Evolutionary conservation across 2,113 vertebrate species (phyloP), one percentile per base, ranked within the genome.

Genomic region (Cyprinodon tularosa): DNA sequence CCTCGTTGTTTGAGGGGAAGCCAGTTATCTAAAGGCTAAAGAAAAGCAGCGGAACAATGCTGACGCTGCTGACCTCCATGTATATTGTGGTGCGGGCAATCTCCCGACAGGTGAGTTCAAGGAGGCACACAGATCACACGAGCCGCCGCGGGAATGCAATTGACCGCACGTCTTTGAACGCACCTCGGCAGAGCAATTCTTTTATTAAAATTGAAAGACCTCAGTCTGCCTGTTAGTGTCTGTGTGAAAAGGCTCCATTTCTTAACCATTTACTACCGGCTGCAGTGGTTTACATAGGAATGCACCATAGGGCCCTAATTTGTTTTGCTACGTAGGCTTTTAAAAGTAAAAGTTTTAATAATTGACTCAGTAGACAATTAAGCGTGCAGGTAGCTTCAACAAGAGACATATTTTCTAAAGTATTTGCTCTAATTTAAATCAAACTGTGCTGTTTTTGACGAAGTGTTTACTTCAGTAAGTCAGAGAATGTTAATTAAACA

Each of bases 21-120:
- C 59, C 10, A 4, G 50, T 44, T 69, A 6, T 67, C 10, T 61
- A 61, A 38, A 57, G 59, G 50, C 62, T n/a, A 38, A 50, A 4
- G 14, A 22, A 37, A 77, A 42, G 62, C 71, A 64, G 68, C 38
- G 62, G 67, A 14, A 87, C 74, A 62, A 94, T 95, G 94, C 63
- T 95, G 85, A 94, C 93, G 20, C 59, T 94, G 73, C 74, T 95
- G 80, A 91, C 94, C 2, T 93, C 93, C 63, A 94, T 95, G 94
- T 94, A 95, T 42, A 73, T 95, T 87, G 87, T 94, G 90, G 89
- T 92, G 53, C 89, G 89, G 82, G 83, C 94, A 45, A 78, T 90
- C 20, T 91, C 88, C 62, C 82, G 92, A 42, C 89, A 86, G 94
- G 94, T 95, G 90, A 94, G 93, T 79, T 72, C 3, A 72, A 71